Evolutionary conservation across 2,797 vertebrate genomes (phyloP), one percentile per base, ranked within the genome.

Genomic region (Emys orbicularis): DNA sequence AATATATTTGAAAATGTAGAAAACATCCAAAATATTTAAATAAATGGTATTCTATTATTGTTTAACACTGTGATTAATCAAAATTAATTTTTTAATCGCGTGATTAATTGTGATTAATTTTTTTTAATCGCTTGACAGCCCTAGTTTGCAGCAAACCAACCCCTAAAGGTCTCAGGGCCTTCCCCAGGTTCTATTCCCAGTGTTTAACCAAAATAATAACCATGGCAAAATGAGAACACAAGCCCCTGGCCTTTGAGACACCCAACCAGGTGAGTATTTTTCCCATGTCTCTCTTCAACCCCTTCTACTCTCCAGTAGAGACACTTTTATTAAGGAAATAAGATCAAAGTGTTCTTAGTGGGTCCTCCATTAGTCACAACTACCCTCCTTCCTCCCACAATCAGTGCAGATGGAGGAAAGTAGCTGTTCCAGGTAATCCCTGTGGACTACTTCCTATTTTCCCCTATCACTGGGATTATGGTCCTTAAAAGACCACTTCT

Each of bases 211-310:
- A 52, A 52, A 19, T 5, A 44, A 47, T 76, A 76, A 76, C 11
- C 25, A 72, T 76, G 23, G 12, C 72, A 47, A 52, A 52, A 52
- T 29, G 0, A 0, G 31, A 23, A 53, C 25, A 76, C 25, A 15
- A 6, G 41, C 37, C 23, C 72, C 11, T 76, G 37, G 41, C 72
- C 85, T 59, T n/a, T 10, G 49, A 15, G 37, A 82, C 21, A 6
- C 50, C 50, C 0, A 0, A 8, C 52, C 56, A 61, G 2, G 8
- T 52, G 50, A 53, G 49, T 2, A 18, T 74, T 29, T 84, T 12
- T 12, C 19, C n/a, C 1, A 2, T 2, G 65, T 52, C 29, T 37
- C 37, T 56, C 41, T 44, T 44, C 12, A 76, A 44, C 37, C 27
- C 27, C 37, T 74, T 41, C 3, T 27, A 41, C 37, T 44, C 50